These are phyloP conservation scores for Dendrolimus pini DNA, from an alignment of 2,888 invertebrate species.

Conservation along the genomic window DNA sequence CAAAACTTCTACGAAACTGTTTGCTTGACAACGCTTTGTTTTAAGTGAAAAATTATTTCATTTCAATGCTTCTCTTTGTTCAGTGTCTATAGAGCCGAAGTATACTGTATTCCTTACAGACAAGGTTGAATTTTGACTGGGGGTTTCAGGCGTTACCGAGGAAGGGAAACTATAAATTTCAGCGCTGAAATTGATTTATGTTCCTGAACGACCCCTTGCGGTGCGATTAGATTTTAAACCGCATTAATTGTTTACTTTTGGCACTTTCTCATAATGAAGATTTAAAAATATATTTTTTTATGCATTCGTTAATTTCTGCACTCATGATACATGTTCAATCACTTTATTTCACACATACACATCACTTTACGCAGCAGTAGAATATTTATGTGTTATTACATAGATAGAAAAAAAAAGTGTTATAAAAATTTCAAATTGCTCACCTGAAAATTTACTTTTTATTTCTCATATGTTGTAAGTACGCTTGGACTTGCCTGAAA, in stretches of 20 bases:
- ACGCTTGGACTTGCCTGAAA: too few relatives aligned
- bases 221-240: conserved; percentile 13
- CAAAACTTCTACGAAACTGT: conserved; percentile 3
- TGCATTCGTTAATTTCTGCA: too few relatives aligned
- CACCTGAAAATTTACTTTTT: too few relatives aligned
- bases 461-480: too few relatives aligned
- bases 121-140: not conserved
- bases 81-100: not conserved
- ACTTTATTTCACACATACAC: too few relatives aligned
- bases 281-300: too few relatives aligned
- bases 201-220: conserved; percentile 4
- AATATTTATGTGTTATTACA: too few relatives aligned
- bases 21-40: conserved; percentile 39
- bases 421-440: too few relatives aligned
- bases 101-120: not conserved
- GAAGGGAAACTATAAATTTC: conserved; percentile 20
- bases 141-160: not conserved
- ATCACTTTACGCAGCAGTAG: too few relatives aligned
- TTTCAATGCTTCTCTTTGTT: conserved; percentile 20
- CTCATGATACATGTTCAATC: too few relatives aligned
- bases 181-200: conserved; percentile 27
- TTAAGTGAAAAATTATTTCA: conserved; percentile 45
- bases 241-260: conserved; percentile 1
- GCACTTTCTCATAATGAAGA: conserved; percentile 1
- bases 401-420: too few relatives aligned